Conservation (phyloP, 1,140 invertebrate genomes). For the Drosophila truncata region DNA sequence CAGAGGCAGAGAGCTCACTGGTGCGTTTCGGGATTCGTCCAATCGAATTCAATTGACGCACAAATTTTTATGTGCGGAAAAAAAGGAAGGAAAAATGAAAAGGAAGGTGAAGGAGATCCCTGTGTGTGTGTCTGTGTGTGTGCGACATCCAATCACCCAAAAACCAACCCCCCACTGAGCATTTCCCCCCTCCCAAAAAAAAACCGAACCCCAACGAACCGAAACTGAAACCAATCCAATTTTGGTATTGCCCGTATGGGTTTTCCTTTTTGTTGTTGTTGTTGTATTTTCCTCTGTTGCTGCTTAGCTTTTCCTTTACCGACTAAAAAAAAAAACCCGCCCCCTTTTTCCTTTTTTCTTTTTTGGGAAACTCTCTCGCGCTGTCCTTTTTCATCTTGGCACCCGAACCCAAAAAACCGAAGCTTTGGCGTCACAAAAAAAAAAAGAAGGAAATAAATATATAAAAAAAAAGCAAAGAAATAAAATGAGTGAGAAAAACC, state of each 20-base stretch:
- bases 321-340: background rate
- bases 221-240: slow-evolving; percentile 77
- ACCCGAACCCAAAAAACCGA: slow-evolving; percentile 55
- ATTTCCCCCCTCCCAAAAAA: background rate
- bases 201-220: slow-evolving; percentile 61
- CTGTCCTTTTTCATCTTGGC: slow-evolving; percentile 69
- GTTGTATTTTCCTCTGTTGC: slow-evolving; percentile 13
- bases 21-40: slow-evolving; percentile 72
- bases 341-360: slow-evolving; percentile 8
- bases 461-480: slow-evolving; percentile 24
- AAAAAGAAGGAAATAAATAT: slow-evolving; percentile 31
- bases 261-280: slow-evolving; percentile 26
- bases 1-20: slow-evolving; percentile 34
- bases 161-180: slow-evolving; percentile 31
- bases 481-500: slow-evolving; percentile 65
- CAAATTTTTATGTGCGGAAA: slow-evolving; percentile 77
- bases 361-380: slow-evolving; percentile 14
- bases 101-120: slow-evolving; percentile 1
- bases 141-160: slow-evolving; percentile 50
- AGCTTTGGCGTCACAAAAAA: slow-evolving; percentile 33
- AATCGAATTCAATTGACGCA: slow-evolving; percentile 85
- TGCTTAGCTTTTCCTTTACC: slow-evolving; percentile 12
- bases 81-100: slow-evolving; percentile 21
- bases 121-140: slow-evolving; percentile 15
- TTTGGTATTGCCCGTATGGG: slow-evolving; percentile 67